A percentile compares a stretch with the other conserved stretches of the same genome.
phyloP scores from a whole-genome alignment of 1,140 invertebrate genomes.

The Cotesia typhae region DNA sequence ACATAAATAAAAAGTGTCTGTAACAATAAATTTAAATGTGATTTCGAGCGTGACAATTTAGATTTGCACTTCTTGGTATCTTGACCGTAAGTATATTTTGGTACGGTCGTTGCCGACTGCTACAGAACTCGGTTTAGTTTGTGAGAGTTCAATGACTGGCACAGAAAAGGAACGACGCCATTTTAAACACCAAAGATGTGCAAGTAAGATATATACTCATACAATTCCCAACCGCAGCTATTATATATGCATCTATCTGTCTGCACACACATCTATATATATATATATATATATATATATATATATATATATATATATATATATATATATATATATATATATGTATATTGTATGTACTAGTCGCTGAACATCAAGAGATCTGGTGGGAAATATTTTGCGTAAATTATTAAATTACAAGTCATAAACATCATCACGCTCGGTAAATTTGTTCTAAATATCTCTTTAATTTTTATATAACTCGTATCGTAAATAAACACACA shows the following conservation, averaged over 20 bases:
- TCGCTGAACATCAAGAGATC: too few relatives aligned
- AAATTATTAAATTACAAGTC: too few relatives aligned
- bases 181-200: constrained; percentile 48
- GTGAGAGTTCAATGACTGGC: constrained; percentile 59
- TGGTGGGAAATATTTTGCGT: too few relatives aligned
- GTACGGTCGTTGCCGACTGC: constrained; percentile 34
- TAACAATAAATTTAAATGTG: neutral
- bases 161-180: constrained; percentile 57
- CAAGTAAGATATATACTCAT: constrained; percentile 42
- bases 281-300: too few relatives aligned
- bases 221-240: neutral
- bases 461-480: constrained; percentile 8
- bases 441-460: constrained; percentile 1
- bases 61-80: constrained; percentile 15
- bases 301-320: too few relatives aligned
- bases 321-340: too few relatives aligned
- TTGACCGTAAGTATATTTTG: constrained; percentile 44
- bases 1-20: neutral
- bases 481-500: constrained; percentile 12
- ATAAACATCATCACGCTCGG: too few relatives aligned
- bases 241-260: neutral
- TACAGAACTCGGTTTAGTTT: too few relatives aligned
- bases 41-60: constrained; percentile 14
- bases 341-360: too few relatives aligned
- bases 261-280: too few relatives aligned